phyloP scores from a whole-genome alignment of 1,140 invertebrate genomes.

The Dryas iulia region DNA sequence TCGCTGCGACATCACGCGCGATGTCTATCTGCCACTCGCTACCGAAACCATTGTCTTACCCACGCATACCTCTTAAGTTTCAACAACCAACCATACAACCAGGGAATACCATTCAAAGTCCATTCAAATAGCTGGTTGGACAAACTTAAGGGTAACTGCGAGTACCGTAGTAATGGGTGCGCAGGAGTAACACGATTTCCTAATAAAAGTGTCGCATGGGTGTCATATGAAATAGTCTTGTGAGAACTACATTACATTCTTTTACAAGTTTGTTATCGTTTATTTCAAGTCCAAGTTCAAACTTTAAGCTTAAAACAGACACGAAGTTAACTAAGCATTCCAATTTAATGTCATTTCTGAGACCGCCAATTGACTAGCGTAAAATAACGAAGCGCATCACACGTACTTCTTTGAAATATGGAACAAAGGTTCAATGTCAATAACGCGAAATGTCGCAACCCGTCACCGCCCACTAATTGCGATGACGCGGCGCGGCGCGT shows the following conservation, averaged over 20 bases:
- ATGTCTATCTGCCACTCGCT: conserved; percentile 57
- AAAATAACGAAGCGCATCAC: conserved; percentile 44
- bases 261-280: not conserved
- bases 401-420: conserved; percentile 71
- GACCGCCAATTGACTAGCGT: conserved; percentile 29
- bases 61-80: conserved; percentile 16
- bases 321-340: not conserved
- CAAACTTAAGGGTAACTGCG: not conserved
- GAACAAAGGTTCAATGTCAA: conserved; percentile 75
- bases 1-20: conserved; percentile 63
- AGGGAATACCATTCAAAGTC: conserved; percentile 10
- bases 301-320: not conserved
- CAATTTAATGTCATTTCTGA: not conserved
- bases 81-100: conserved; percentile 27
- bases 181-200: conserved; percentile 54
- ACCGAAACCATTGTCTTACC: conserved; percentile 36
- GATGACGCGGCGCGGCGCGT: conserved; percentile 60
- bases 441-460: conserved; percentile 62
- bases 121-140: not conserved
- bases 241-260: conserved; percentile 34
- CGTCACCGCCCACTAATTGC: conserved; percentile 62
- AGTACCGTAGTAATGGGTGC: conserved; percentile 15
- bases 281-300: not conserved
- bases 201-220: conserved; percentile 60
- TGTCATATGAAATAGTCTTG: conserved; percentile 45